These are phyloP conservation scores for Aphrocallistes beatrix DNA, from an alignment of 37 sponge, comb jelly and placozoan genomes.

Conservation along the genomic window DNA sequence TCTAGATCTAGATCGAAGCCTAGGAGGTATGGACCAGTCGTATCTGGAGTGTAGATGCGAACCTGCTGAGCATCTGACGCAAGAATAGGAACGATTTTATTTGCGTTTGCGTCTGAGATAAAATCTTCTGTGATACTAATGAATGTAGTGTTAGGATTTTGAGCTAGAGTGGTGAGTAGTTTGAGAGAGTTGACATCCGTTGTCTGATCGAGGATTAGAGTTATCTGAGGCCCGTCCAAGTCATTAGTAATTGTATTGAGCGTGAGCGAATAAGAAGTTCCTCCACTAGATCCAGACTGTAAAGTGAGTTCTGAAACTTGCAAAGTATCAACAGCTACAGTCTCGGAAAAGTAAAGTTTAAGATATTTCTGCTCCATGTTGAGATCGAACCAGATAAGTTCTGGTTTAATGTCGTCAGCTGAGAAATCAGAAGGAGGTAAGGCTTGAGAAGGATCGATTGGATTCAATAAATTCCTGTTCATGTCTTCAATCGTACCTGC, in stretches of 20 bases:
- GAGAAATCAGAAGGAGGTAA: slow-evolving; percentile 19
- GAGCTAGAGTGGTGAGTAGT: slow-evolving; percentile 38
- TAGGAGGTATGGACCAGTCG: slow-evolving; percentile 21
- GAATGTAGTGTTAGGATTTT: slow-evolving; percentile 30
- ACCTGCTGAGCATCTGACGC: slow-evolving; percentile 4
- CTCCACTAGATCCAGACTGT: not conserved
- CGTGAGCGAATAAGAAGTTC: slow-evolving; percentile 39
- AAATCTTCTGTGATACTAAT: slow-evolving; percentile 40
- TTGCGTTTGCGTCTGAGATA: slow-evolving; percentile 49
- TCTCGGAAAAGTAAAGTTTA: slow-evolving; percentile 52
- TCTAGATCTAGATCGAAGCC: slow-evolving; percentile 18
- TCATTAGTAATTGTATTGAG: not conserved
- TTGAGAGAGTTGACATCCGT: slow-evolving; percentile 66
- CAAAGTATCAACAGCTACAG: slow-evolving; percentile 42
- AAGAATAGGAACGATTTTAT: not conserved
- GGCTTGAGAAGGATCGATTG: slow-evolving; percentile 19
- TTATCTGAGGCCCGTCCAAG: not conserved
- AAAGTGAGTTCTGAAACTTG: slow-evolving; percentile 39
- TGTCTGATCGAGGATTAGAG: not conserved
- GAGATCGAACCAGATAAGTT: slow-evolving; percentile 39
- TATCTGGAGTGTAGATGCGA: not conserved
- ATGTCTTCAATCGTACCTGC: slow-evolving; percentile 43
- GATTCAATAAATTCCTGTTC: slow-evolving; percentile 42
- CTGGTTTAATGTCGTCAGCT: slow-evolving; percentile 36
- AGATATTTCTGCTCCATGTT: slow-evolving; percentile 40